phyloP scores from a whole-genome alignment of 1,140 invertebrate genomes.

The Chironomus tepperi region DNA sequence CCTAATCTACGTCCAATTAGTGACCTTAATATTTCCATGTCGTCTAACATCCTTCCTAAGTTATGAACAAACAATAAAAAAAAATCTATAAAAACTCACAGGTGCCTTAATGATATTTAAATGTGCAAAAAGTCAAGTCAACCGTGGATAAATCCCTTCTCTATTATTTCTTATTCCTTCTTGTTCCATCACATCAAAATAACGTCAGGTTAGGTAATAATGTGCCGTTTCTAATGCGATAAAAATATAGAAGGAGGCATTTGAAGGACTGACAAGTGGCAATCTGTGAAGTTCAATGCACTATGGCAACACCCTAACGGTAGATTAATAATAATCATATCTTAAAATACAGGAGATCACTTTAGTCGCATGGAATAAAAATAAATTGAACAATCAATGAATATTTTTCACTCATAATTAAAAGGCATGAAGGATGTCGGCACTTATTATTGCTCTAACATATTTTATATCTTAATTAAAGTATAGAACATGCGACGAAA shows the following conservation, averaged over 20 bases:
- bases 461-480: slow-evolving; percentile 15
- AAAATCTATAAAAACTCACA: background rate
- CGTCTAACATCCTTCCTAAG: no score
- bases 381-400: background rate
- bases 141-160: background rate
- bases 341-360: background rate
- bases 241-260: background rate
- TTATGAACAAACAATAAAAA: no score
- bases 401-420: background rate
- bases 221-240: slow-evolving; percentile 21
- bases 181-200: no score
- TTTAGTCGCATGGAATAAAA: no score
- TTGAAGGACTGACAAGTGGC: slow-evolving; percentile 10
- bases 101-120: slow-evolving; percentile 20
- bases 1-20: no score
- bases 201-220: background rate
- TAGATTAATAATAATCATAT: slow-evolving; percentile 1
- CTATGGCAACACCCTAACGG: slow-evolving; percentile 21
- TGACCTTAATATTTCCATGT: no score
- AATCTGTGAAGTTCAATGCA: background rate
- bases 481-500: background rate
- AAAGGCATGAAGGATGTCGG: background rate
- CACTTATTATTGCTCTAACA: background rate
- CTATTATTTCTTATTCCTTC: no score
- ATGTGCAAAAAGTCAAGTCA: slow-evolving; percentile 13